phyloP scores from a whole-genome alignment of 1,140 invertebrate genomes.

The Meloidogyne chitwoodi region DNA sequence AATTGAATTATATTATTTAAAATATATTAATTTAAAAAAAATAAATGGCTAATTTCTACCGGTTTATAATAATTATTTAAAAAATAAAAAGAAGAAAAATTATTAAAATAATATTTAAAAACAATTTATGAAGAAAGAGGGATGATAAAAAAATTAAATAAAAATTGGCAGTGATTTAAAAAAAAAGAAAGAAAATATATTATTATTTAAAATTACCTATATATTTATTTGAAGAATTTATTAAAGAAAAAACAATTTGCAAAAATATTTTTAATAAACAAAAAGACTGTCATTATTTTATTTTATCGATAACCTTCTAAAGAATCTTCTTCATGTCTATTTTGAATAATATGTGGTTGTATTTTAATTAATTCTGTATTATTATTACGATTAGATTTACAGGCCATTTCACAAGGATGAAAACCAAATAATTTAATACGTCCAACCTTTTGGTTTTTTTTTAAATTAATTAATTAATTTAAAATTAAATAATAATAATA shows the following conservation, averaged over 20 bases:
- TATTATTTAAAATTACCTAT: background rate
- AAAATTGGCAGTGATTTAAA: background rate
- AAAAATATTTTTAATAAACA: background rate
- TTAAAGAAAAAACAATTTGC: no score
- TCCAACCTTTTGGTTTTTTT: constrained; percentile 9
- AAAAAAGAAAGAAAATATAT: background rate
- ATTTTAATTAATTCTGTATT: background rate
- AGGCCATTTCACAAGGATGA: background rate
- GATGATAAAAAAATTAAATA: no score
- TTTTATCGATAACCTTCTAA: background rate
- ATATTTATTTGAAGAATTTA: no score
- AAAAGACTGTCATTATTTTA: background rate
- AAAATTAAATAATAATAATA: background rate
- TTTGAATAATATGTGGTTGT: background rate
- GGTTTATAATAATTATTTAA: no score
- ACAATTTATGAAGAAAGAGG: no score
- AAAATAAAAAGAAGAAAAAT: no score
- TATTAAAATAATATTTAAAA: no score
- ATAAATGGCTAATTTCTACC: no score
- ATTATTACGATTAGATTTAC: background rate
- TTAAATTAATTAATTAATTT: background rate
- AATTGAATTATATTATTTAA: no score
- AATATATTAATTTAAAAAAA: no score
- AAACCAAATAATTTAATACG: constrained; percentile 7
- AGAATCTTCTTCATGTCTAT: background rate